Evolutionary conservation across 2,888 invertebrate genomes (phyloP).

Genomic region (Tetrapedia diversipes): DNA sequence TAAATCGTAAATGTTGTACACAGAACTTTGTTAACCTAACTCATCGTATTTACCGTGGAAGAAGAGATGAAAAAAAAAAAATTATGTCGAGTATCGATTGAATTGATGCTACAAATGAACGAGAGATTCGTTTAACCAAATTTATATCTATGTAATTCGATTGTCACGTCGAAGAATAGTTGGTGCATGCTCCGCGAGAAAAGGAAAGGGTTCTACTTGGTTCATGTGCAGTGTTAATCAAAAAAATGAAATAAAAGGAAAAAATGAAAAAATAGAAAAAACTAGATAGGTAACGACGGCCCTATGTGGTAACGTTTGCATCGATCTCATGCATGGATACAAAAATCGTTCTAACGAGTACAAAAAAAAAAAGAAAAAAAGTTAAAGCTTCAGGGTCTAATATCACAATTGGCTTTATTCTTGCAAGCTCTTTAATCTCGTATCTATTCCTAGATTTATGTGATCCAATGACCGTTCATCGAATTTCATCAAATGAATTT

Average conservation of each 20-base stretch:
- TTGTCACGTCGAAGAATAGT: conserved; percentile 8
- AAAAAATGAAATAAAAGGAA: too few relatives aligned
- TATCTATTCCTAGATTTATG: conserved; percentile 51
- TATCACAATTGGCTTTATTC: conserved; percentile 41
- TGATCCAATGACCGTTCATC: conserved; percentile 30
- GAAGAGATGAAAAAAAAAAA: neutral
- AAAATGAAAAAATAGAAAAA: conserved; percentile 34
- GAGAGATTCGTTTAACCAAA: neutral
- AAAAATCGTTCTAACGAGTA: conserved; percentile 35
- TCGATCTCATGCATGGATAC: conserved; percentile 46
- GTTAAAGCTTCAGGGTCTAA: conserved; percentile 35
- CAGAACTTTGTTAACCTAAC: neutral
- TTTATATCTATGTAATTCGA: neutral
- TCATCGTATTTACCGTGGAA: neutral
- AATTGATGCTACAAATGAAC: neutral
- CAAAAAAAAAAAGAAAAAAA: conserved; percentile 18
- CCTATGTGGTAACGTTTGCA: conserved; percentile 30
- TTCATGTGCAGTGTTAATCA: conserved; percentile 26
- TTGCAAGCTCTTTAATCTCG: conserved; percentile 49
- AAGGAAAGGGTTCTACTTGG: conserved; percentile 25
- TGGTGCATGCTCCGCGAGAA: conserved; percentile 42
- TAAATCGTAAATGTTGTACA: neutral
- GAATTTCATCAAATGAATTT: neutral
- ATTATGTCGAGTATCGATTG: neutral
- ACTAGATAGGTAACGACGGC: conserved; percentile 9